phyloP scores from a whole-genome alignment of 2,797 vertebrate genomes.

The Acipenser oxyrinchus region DNA sequence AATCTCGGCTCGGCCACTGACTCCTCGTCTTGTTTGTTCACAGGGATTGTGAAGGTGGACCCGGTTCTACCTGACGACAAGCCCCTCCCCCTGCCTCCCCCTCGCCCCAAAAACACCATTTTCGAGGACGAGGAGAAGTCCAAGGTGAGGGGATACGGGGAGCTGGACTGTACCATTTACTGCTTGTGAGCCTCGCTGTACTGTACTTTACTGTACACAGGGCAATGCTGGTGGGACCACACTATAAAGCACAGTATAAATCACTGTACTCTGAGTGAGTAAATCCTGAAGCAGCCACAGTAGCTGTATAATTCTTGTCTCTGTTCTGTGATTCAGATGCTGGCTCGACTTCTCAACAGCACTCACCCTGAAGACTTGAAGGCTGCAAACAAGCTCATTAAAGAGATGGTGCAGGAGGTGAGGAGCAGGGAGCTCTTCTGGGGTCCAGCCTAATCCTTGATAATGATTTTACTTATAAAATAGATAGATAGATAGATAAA shows the following conservation, averaged over 20 bases:
- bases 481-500: too few relatives aligned
- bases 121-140: constrained; percentile 98
- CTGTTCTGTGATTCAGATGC: constrained; percentile 56
- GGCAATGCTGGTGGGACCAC: too few relatives aligned
- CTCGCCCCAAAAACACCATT: constrained; percentile 77
- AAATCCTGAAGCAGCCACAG: neutral
- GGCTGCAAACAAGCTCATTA: constrained; percentile 96
- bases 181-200: neutral
- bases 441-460: too few relatives aligned
- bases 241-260: neutral
- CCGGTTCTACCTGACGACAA: constrained; percentile 78
- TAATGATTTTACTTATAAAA: too few relatives aligned
- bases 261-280: neutral
- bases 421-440: constrained; percentile 13
- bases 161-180: neutral
- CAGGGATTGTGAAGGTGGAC: constrained; percentile 94
- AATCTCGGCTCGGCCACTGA: too few relatives aligned
- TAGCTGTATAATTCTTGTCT: neutral
- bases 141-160: constrained; percentile 61
- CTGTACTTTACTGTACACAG: neutral
- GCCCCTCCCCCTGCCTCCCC: constrained; percentile 64
- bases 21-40: constrained; percentile 31
- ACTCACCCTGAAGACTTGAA: constrained; percentile 88
- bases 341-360: constrained; percentile 90
- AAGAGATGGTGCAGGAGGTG: constrained; percentile 98